Conservation (phyloP, 1,140 invertebrate genomes). For the Teleogryllus occipitalis region DNA sequence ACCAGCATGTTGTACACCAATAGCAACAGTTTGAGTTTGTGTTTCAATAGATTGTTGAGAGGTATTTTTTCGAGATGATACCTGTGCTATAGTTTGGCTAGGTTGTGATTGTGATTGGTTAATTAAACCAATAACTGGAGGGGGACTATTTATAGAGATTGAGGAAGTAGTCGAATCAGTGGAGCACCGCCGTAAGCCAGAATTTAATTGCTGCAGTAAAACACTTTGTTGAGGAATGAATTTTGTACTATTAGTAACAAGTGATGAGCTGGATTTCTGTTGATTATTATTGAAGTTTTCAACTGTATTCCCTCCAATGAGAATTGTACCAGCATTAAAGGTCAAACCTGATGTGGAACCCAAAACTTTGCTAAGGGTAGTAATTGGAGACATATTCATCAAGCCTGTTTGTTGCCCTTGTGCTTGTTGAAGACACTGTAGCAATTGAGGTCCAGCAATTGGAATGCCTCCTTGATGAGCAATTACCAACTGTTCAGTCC, state of each 20-base stretch:
- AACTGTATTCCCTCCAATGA: conserved; percentile 11
- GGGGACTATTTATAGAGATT: conserved; percentile 10
- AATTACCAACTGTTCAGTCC: conserved; percentile 13
- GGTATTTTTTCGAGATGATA: not conserved
- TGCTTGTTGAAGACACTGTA: conserved; percentile 14
- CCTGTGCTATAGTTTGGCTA: not conserved
- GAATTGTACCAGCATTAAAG: conserved; percentile 13
- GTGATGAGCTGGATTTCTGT: not conserved
- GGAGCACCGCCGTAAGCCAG: not conserved
- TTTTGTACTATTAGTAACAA: not conserved
- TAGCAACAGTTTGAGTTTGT: conserved; percentile 8
- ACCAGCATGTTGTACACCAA: not conserved
- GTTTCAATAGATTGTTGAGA: conserved; percentile 15
- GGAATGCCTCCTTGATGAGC: conserved; percentile 15
- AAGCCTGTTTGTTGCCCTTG: conserved; percentile 11
- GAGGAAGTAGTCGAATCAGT: conserved; percentile 12
- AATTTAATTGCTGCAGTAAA: conserved; percentile 14
- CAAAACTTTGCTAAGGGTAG: conserved; percentile 6
- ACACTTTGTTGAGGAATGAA: conserved; percentile 7
- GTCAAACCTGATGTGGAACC: not conserved
- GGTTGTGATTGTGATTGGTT: not conserved
- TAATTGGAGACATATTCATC: conserved; percentile 12
- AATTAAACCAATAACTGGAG: conserved; percentile 8
- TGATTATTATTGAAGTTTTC: conserved; percentile 6
- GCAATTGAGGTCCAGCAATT: conserved; percentile 9